Evolutionary conservation across 1,140 invertebrate genomes (phyloP), one percentile per base, ranked within the genome.

Genomic region (Oncopodura yosiiana): DNA sequence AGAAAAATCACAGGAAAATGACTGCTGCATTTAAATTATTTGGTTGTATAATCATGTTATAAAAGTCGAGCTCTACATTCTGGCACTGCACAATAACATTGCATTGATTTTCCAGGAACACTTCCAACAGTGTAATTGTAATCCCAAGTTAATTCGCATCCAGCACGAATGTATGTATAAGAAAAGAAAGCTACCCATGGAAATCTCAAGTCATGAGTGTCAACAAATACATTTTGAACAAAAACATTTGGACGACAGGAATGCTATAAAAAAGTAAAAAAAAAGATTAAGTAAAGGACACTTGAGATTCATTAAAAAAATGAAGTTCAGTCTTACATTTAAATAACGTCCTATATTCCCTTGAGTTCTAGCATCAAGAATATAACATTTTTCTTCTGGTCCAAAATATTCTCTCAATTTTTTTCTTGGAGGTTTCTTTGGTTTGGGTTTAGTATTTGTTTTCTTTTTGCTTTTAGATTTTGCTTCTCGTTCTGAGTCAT

Each of bases 211-310:
- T 78, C 75, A 66, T 78, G 75, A 18, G 73, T 76, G 56, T 77
- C 74, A 11, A 75, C 70, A 67, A 78, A 75, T n/a, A 78, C 74
- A 64, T 76, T 75, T 66, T 78, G 77, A 1, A 76, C 74, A 65
- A 76, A 75, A 4, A 74, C 67, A 64, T 78, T 78, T 14, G 77
- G 77, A 27, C 61, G 58, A 58, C 77, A 78, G 55, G 70, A 74
- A 64, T 77, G 72, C 71, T 76, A 69, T 62, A 67, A 70, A 71
- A 58, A 5, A 36, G 49, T 61, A 14, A 52, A 26, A 36, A 41
- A 16, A 44, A 9, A 19, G 38, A 41, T 14, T 8, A 41, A 6
- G 38, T 6, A n/a, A 6, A 41, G 6, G 19, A 41, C 19, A 6
- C 18, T 45, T 29, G 11, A 34, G n/a, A 49, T 43, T 21, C 39